Evolutionary conservation across 2,888 invertebrate species (phyloP).

Genomic region (Eupithecia pulchellata): DNA sequence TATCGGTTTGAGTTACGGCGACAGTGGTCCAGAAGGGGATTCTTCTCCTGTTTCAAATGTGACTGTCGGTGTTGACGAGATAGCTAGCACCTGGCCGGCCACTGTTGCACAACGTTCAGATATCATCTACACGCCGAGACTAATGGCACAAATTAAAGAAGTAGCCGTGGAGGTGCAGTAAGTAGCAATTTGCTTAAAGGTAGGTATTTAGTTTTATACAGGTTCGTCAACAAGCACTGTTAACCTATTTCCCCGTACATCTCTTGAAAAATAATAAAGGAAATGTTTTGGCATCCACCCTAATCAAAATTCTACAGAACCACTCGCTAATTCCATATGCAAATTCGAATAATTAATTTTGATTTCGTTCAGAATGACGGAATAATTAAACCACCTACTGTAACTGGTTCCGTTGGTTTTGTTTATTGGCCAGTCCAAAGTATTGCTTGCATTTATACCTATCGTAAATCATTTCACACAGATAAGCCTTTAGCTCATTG

Average conservation of each 20-base stretch:
- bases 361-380: slow-evolving; percentile 43
- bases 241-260: neutral
- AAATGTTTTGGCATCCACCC: neutral
- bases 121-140: slow-evolving; percentile 25
- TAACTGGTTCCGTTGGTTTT: slow-evolving; percentile 58
- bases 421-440: slow-evolving; percentile 68
- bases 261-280: neutral
- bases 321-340: neutral
- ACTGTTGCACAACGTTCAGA: slow-evolving; percentile 51
- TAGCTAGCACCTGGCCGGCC: slow-evolving; percentile 55
- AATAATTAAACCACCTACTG: slow-evolving; percentile 71
- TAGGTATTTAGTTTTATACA: slow-evolving; percentile 10
- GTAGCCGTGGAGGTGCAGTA: slow-evolving; percentile 15
- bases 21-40: slow-evolving; percentile 53
- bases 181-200: slow-evolving; percentile 11
- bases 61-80: slow-evolving; percentile 61
- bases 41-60: slow-evolving; percentile 69
- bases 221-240: neutral
- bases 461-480: slow-evolving; percentile 67
- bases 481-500: slow-evolving; percentile 64
- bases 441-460: slow-evolving; percentile 57
- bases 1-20: slow-evolving; percentile 81
- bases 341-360: neutral
- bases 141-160: slow-evolving; percentile 31
- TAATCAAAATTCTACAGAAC: neutral